Percentiles rank a stretch among this genome's conserved stretches.
These are phyloP conservation scores for Paramormyrops kingsleyae DNA, from an alignment of 2,113 vertebrate species.

Conservation along the genomic window DNA sequence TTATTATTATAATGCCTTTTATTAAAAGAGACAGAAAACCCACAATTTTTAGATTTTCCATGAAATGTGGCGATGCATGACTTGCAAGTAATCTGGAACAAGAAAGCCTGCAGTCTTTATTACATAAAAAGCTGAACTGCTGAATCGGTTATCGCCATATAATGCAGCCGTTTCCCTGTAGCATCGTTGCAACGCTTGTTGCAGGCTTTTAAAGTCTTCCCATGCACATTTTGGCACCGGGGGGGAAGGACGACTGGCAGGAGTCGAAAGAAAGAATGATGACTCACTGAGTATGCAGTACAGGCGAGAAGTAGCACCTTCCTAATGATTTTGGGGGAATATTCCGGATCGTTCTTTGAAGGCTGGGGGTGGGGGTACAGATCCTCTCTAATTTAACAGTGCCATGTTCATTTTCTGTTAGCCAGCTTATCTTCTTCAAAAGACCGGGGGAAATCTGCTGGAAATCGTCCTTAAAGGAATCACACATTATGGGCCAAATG, in stretches of 20 bases:
- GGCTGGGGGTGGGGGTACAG: constrained; percentile 3
- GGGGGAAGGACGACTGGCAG: background rate
- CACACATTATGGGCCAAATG: background rate
- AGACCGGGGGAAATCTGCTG: constrained; percentile 17
- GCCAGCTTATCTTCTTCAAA: constrained; percentile 16
- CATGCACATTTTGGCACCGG: no score
- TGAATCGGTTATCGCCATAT: background rate
- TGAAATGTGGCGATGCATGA: background rate
- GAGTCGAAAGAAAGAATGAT: background rate
- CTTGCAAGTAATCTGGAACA: background rate
- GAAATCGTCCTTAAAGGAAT: constrained; percentile 15
- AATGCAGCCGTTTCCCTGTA: background rate
- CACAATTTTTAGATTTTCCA: background rate
- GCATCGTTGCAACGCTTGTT: background rate
- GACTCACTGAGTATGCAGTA: constrained; percentile 7
- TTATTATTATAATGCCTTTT: background rate
- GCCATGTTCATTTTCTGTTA: constrained; percentile 13
- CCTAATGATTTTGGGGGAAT: constrained; percentile 20
- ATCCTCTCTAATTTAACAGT: constrained; percentile 22
- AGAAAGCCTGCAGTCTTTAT: background rate
- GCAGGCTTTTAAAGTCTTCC: background rate
- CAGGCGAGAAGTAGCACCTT: background rate
- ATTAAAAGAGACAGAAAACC: background rate
- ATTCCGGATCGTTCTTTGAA: constrained; percentile 11
- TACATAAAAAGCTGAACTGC: background rate